Base-by-base conservation (phyloP, 2,888 invertebrate genomes). In the Resseliella maxima region DNA sequence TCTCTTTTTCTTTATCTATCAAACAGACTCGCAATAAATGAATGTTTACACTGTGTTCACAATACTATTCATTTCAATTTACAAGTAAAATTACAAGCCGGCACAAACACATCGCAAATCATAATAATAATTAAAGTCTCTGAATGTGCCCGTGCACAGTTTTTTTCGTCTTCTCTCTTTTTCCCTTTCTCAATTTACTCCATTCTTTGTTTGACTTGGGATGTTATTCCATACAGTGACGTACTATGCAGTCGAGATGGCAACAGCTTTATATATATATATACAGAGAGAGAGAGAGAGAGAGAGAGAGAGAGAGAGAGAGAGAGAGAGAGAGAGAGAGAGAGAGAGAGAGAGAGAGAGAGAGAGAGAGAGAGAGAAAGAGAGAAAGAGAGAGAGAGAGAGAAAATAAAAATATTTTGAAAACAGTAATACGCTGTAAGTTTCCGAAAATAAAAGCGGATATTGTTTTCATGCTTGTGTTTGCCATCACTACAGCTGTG, bases 11-110 rank as follows among this genome's bases (percentile, higher is more conserved):
- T n/a, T 24, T 24, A 3, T 24, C 59, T 6, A 59, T 59, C 59
- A 24, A 2, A 59, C n/a, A 3, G 24, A 3, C 24, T n/a, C 2
- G 24, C 21, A 59, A 24, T 59, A 59, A 81, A 36, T 81, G 36
- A 36, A 81, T 81, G 81, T 81, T 36, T 81, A 1, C 8, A 81
- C 2, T 59, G 59, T 27, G 59, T 24, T n/a, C 36, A 15, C 21
- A 36, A 81, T 81, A 18, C 36, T 35, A 81, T 81, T 36, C 36
- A 81, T 36, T 81, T 81, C 81, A 81, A 81, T 81, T 81, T 81
- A 81, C 81, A 81, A 81, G 81, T 36, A 36, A 35, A 81, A 81
- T 81, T 81, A 81, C 81, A 81, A 81, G 18, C 38, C 38, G 5
- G 24, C 83, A 83, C 38, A 38, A 38, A 38, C n/a, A 38, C n/a